Percentiles rank a stretch among this genome's conserved stretches.
phyloP scores from a whole-genome alignment of 2,888 invertebrate genomes.

The Machimus rusticus region DNA sequence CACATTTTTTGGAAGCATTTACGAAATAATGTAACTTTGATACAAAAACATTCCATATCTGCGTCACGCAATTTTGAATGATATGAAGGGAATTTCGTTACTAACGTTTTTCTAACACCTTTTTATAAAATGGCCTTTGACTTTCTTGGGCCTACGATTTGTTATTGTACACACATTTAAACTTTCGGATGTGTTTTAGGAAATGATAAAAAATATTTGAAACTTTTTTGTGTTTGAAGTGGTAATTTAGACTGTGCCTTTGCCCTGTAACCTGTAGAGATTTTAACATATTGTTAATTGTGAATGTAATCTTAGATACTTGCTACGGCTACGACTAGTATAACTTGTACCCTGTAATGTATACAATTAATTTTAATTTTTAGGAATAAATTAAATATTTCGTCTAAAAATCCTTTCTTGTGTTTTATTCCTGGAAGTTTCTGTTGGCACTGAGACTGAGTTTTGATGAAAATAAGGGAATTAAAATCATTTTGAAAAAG shows the following conservation, averaged over 20 bases:
- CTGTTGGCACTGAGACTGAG: not conserved
- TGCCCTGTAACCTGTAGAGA: constrained; percentile 44
- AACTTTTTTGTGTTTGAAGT: constrained; percentile 25
- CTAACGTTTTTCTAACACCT: constrained; percentile 32
- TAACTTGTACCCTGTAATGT: constrained; percentile 24
- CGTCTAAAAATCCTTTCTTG: not conserved
- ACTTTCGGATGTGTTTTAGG: constrained; percentile 22
- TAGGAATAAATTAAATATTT: constrained; percentile 26
- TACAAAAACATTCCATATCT: constrained; percentile 47
- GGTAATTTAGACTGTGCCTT: constrained; percentile 47
- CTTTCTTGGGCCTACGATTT: constrained; percentile 26
- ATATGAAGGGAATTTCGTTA: constrained; percentile 23
- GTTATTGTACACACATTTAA: constrained; percentile 2
- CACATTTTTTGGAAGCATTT: constrained; percentile 40
- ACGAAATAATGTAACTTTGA: constrained; percentile 40
- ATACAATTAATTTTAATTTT: constrained; percentile 38
- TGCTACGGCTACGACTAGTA: constrained; percentile 25
- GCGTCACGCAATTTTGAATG: constrained; percentile 14
- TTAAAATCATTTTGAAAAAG: too few relatives aligned
- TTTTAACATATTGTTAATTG: constrained; percentile 42
- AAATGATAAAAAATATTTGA: not conserved
- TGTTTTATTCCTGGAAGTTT: not conserved
- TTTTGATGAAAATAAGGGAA: too few relatives aligned
- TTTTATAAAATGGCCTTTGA: not conserved
- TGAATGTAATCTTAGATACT: constrained; percentile 38